Evolutionary conservation across 2,113 vertebrate species (phyloP).

Genomic region (Uropsilus gracilis): DNA sequence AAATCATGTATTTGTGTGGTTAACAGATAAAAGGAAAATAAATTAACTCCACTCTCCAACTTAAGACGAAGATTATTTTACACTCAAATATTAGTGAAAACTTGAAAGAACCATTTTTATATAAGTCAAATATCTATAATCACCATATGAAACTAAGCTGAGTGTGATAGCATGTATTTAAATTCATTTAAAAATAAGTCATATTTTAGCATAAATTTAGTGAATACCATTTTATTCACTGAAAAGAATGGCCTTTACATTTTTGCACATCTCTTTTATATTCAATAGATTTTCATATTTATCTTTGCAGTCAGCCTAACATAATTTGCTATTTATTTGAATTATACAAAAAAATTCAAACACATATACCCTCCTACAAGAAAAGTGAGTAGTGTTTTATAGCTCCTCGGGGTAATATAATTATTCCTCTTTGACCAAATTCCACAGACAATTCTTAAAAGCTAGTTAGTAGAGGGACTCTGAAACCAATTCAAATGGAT

Average conservation of each 20-base stretch:
- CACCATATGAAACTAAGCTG: neutral
- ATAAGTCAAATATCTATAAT: neutral
- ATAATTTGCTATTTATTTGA: neutral
- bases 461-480: neutral
- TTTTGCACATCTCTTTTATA: neutral
- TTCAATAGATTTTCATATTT: neutral
- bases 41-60: neutral
- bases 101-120: neutral
- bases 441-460: constrained; percentile 1
- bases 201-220: neutral
- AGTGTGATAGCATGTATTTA: neutral
- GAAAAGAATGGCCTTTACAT: neutral
- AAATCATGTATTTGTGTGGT: neutral
- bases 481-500: constrained; percentile 12
- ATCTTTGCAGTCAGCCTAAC: neutral
- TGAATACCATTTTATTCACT: neutral
- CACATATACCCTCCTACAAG: neutral
- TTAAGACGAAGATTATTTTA: neutral
- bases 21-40: neutral
- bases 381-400: neutral
- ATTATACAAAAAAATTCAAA: neutral
- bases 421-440: neutral
- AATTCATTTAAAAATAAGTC: neutral
- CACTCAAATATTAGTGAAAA: neutral
- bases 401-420: neutral